Conservation (phyloP, 2,888 invertebrate species). For the Meandrusa payeni region DNA sequence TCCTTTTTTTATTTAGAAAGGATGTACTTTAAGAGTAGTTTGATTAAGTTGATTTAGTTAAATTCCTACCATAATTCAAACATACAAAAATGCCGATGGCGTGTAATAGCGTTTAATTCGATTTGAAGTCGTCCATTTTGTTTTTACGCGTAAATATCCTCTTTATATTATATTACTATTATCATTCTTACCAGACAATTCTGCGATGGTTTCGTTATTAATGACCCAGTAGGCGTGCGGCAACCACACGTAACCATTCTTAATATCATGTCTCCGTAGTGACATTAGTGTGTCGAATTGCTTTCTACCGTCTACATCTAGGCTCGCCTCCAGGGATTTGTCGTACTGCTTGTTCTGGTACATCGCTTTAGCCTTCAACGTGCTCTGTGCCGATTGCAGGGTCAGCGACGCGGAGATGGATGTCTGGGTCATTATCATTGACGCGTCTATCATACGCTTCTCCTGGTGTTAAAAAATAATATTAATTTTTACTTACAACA, state of each 20-base stretch:
- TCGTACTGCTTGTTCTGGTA: conserved; percentile 86
- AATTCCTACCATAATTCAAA: too few relatives aligned
- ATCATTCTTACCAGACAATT: conserved; percentile 82
- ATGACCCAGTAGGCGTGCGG: conserved; percentile 87
- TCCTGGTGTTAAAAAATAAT: too few relatives aligned
- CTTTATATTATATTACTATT: too few relatives aligned
- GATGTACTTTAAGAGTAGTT: too few relatives aligned
- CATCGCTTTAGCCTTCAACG: conserved; percentile 85
- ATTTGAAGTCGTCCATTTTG: too few relatives aligned
- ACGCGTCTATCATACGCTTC: conserved; percentile 72
- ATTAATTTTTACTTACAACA: too few relatives aligned
- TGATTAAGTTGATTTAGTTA: too few relatives aligned
- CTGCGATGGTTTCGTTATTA: conserved; percentile 86
- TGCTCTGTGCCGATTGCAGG: conserved; percentile 84
- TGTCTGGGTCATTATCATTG: conserved; percentile 57
- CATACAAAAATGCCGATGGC: too few relatives aligned
- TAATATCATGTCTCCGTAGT: conserved; percentile 78
- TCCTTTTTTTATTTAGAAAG: too few relatives aligned
- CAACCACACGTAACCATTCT: conserved; percentile 85
- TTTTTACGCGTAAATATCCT: too few relatives aligned
- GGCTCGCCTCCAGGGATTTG: conserved; percentile 84
- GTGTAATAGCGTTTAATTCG: too few relatives aligned
- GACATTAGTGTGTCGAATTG: conserved; percentile 85
- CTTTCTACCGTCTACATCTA: conserved; percentile 87
- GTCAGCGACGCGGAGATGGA: conserved; percentile 76